Evolutionary conservation across 2,797 vertebrate species (phyloP).

Genomic region (Dryobates pubescens): DNA sequence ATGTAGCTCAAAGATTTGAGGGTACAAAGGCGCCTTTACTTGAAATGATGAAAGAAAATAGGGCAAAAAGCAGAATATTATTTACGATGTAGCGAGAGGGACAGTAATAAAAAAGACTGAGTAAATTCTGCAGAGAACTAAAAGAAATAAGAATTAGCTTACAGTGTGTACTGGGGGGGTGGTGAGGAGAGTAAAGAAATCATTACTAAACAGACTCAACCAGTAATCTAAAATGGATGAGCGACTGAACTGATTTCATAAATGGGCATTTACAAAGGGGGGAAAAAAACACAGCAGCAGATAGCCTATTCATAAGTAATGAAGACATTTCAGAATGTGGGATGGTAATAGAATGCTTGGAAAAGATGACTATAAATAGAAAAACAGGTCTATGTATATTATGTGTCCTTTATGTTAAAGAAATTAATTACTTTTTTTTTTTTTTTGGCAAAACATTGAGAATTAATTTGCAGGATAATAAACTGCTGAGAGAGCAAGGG

Average conservation of each 20-base stretch:
- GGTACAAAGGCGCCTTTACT: constrained; percentile 36
- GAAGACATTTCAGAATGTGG: constrained; percentile 24
- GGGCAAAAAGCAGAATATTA: constrained; percentile 43
- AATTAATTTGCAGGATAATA: constrained; percentile 7
- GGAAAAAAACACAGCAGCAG: constrained; percentile 3
- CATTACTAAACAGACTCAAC: background rate
- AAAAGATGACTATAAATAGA: constrained; percentile 8
- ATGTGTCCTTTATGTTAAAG: constrained; percentile 7
- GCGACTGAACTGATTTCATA: constrained; percentile 49
- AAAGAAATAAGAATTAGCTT: constrained; percentile 6
- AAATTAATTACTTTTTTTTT: background rate
- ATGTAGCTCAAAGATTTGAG: constrained; percentile 51
- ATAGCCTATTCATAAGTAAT: constrained; percentile 39
- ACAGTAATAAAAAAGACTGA: constrained; percentile 30
- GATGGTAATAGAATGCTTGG: constrained; percentile 19
- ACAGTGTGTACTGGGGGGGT: background rate
- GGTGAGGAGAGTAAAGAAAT: background rate
- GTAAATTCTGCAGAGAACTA: constrained; percentile 25
- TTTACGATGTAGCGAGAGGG: background rate
- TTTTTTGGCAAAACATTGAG: constrained; percentile 4
- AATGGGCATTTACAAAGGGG: constrained; percentile 46
- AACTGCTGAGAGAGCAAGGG: background rate
- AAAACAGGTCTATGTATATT: background rate
- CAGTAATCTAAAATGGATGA: constrained; percentile 52
- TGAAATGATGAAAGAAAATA: constrained; percentile 47